A percentile compares a stretch with the other conserved stretches of the same genome.
Conservation (phyloP, 2,888 invertebrate genomes). For the Eristalis tenax region DNA sequence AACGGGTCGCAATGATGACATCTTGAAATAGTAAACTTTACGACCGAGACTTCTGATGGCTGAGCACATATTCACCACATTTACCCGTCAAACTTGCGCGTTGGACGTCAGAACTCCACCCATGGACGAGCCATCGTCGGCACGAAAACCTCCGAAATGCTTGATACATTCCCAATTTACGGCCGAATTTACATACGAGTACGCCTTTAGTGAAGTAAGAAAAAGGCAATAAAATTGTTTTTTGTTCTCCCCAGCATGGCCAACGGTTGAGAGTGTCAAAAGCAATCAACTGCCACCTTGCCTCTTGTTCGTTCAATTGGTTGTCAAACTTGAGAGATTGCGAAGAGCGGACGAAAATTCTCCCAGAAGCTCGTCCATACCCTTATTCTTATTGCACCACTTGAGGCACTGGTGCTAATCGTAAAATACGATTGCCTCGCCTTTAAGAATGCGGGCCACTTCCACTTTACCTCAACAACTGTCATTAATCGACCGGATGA, state of each 20-base stretch:
- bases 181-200: constrained; percentile 32
- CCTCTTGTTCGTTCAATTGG: constrained; percentile 40
- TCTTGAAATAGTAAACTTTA: neutral
- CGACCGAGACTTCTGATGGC: neutral
- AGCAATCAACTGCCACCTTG: constrained; percentile 30
- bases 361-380: constrained; percentile 5
- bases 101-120: constrained; percentile 30
- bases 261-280: constrained; percentile 11
- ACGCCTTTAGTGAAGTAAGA: neutral
- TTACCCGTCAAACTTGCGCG: constrained; percentile 26
- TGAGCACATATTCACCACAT: constrained; percentile 5
- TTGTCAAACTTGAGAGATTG: neutral
- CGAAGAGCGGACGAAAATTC: constrained; percentile 1
- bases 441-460: constrained; percentile 56
- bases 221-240: constrained; percentile 2
- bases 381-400: constrained; percentile 26
- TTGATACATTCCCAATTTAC: neutral
- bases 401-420: constrained; percentile 6
- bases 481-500: constrained; percentile 68
- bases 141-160: neutral
- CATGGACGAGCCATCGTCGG: neutral
- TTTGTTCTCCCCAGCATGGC: constrained; percentile 3
- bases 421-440: constrained; percentile 14
- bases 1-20: neutral
- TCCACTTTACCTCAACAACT: constrained; percentile 65